phyloP scores from a whole-genome alignment of 2,113 vertebrate genomes.

The Microcebus jonahi region DNA sequence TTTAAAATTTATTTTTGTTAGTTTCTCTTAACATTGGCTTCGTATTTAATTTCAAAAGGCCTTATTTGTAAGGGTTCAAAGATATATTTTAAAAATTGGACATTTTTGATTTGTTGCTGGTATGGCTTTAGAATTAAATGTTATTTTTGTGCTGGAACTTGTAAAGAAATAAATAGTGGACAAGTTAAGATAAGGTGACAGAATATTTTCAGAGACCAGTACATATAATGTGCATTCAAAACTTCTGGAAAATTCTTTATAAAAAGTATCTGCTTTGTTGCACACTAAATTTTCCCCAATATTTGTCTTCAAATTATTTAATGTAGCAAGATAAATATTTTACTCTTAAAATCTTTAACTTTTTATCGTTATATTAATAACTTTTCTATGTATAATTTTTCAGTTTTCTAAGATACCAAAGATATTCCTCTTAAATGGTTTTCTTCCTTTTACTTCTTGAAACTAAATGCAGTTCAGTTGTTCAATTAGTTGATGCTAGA shows the following conservation, averaged over 20 bases:
- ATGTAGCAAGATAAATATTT: background rate
- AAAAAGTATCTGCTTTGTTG: background rate
- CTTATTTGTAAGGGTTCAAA: background rate
- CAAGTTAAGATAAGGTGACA: background rate
- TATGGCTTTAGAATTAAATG: conserved; percentile 53
- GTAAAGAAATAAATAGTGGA: background rate
- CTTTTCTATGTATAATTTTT: background rate
- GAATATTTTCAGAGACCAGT: background rate
- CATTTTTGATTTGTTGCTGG: background rate
- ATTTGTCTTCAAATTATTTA: conserved; percentile 44
- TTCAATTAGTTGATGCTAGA: conserved; percentile 75
- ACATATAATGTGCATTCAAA: conserved; percentile 26
- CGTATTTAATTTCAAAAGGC: conserved; percentile 37
- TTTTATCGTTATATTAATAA: conserved; percentile 34
- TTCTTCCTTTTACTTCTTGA: conserved; percentile 62
- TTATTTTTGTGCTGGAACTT: background rate
- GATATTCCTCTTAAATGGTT: conserved; percentile 42
- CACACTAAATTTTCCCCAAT: conserved; percentile 21
- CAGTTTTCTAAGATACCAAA: conserved; percentile 66
- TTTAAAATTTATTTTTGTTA: conserved; percentile 52
- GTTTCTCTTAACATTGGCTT: conserved; percentile 30
- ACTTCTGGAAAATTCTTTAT: background rate
- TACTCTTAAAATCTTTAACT: background rate
- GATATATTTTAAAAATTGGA: conserved; percentile 18
- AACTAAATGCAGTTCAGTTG: conserved; percentile 77